Evolutionary conservation across 2,888 invertebrate genomes (phyloP).

Genomic region (Laspeyria flexula): DNA sequence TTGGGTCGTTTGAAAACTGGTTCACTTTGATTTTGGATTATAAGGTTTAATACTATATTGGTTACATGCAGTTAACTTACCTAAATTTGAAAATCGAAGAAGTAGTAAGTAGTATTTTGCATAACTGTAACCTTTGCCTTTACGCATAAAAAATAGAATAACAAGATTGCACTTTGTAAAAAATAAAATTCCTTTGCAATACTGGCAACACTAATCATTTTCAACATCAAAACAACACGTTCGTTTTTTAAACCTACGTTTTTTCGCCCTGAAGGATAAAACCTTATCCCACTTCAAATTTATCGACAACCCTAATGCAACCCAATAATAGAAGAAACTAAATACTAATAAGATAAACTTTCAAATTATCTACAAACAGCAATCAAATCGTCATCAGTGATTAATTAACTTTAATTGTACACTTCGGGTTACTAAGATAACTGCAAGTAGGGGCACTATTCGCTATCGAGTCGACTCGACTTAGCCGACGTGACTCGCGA

Average conservation of each 20-base stretch:
- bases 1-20: background rate
- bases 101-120: no score
- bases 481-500: slow-evolving; percentile 66
- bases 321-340: slow-evolving; percentile 32
- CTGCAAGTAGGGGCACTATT: slow-evolving; percentile 34
- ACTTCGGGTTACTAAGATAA: slow-evolving; percentile 48
- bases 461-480: slow-evolving; percentile 48
- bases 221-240: no score
- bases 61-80: background rate
- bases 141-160: no score
- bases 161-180: no score
- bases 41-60: background rate
- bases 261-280: no score
- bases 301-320: slow-evolving; percentile 22
- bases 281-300: background rate
- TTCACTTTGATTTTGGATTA: background rate
- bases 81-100: no score
- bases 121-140: no score
- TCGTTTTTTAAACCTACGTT: no score
- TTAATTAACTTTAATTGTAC: slow-evolving; percentile 63
- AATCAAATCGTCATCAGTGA: slow-evolving; percentile 54
- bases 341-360: slow-evolving; percentile 42
- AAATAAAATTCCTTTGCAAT: no score
- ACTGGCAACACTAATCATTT: no score
- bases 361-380: slow-evolving; percentile 41